phyloP scores from a whole-genome alignment of 2,113 vertebrate species.

The Cebus imitator region DNA sequence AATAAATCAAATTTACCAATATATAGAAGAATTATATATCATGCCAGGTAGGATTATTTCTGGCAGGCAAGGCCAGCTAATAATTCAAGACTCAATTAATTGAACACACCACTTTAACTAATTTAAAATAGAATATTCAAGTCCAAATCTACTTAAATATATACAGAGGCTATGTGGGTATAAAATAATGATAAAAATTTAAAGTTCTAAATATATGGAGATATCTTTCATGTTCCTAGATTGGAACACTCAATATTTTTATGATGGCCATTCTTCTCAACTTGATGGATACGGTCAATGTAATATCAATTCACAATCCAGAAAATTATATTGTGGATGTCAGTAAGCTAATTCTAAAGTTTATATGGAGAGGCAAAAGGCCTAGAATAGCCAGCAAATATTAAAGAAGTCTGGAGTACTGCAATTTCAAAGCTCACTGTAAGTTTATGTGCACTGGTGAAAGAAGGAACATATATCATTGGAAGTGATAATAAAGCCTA shows the following conservation, averaged over 20 bases:
- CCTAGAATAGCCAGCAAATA: not conserved
- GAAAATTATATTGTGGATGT: not conserved
- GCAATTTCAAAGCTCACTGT: not conserved
- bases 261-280: not conserved
- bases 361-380: not conserved
- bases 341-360: not conserved
- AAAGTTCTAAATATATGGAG: not conserved
- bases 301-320: not conserved
- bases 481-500: not conserved
- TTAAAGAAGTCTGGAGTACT: not conserved
- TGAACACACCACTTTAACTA: not conserved
- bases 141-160: not conserved
- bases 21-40: not conserved
- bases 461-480: too few species aligned
- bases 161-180: not conserved
- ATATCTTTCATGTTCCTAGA: not conserved
- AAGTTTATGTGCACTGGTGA: not conserved
- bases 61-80: not conserved
- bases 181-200: not conserved
- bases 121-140: not conserved
- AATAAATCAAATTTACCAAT: not conserved
- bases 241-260: not conserved
- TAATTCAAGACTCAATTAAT: not conserved
- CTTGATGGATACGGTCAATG: not conserved
- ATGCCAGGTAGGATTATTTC: not conserved